Evolutionary conservation across 2,797 vertebrate genomes (phyloP).

Genomic region (Dromococcyx pavoninus): DNA sequence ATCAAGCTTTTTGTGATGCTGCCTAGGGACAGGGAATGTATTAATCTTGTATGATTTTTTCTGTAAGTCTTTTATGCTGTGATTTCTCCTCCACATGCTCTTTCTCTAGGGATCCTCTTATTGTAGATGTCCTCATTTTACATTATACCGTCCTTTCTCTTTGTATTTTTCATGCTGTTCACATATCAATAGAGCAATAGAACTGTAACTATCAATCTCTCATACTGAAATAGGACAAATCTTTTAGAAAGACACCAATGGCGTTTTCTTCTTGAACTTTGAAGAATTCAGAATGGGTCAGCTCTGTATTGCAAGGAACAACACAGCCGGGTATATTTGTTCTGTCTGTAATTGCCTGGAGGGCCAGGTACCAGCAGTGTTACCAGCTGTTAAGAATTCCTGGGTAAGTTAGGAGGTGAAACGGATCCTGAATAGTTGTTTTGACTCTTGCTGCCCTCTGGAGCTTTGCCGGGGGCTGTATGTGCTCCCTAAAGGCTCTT

Average conservation of each 20-base stretch:
- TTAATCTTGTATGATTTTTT: not conserved
- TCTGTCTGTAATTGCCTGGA: not conserved
- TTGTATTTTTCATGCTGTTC: not conserved
- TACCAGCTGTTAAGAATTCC: not conserved
- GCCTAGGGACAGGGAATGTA: not conserved
- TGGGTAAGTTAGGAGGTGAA: not conserved
- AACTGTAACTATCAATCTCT: not conserved
- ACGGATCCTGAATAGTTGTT: not conserved
- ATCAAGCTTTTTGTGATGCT: not conserved
- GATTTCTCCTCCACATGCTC: no score
- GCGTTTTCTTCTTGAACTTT: not conserved
- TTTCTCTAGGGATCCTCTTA: not conserved
- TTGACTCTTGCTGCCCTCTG: not conserved
- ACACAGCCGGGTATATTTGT: rapidly evolving
- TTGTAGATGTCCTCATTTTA: not conserved
- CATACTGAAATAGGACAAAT: not conserved
- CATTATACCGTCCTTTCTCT: not conserved
- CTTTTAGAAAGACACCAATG: not conserved
- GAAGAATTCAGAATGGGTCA: not conserved
- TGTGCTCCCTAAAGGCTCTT: not conserved
- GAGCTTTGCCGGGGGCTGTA: no score
- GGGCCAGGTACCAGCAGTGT: not conserved
- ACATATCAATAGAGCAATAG: not conserved
- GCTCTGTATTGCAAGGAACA: not conserved
- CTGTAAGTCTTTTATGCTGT: not conserved